Evolutionary conservation across 2,888 invertebrate species (phyloP).

Genomic region (Oxystoma pomonae): DNA sequence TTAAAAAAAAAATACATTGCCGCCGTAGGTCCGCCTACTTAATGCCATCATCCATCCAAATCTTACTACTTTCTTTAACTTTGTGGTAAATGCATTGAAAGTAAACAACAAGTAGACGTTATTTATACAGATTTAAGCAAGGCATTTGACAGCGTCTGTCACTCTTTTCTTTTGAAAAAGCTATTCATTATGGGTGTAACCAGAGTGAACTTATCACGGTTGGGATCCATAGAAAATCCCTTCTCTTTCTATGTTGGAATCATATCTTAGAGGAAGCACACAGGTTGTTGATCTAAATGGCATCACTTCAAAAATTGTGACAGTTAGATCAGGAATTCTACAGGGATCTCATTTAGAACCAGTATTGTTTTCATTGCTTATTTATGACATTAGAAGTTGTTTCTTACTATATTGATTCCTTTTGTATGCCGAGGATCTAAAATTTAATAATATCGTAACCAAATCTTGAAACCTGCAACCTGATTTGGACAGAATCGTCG

Average conservation of each 20-base stretch:
- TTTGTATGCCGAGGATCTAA: neutral
- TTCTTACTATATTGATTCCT: neutral
- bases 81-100: neutral
- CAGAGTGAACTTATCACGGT: neutral
- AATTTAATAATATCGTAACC: neutral
- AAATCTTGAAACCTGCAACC: neutral
- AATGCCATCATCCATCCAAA: no score
- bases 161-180: neutral
- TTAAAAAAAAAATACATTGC: no score
- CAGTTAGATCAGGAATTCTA: neutral
- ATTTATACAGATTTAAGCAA: neutral
- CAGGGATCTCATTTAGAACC: neutral
- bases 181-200: neutral
- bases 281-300: neutral
- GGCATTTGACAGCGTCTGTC: neutral
- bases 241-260: no score
- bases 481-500: neutral
- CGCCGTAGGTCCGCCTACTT: no score
- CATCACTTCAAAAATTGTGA: neutral
- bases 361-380: neutral
- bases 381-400: neutral
- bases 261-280: neutral
- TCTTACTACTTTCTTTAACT: neutral
- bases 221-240: no score
- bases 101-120: neutral